Conservation (phyloP, 2,797 vertebrate species). For the Mionectes olivaceus region DNA sequence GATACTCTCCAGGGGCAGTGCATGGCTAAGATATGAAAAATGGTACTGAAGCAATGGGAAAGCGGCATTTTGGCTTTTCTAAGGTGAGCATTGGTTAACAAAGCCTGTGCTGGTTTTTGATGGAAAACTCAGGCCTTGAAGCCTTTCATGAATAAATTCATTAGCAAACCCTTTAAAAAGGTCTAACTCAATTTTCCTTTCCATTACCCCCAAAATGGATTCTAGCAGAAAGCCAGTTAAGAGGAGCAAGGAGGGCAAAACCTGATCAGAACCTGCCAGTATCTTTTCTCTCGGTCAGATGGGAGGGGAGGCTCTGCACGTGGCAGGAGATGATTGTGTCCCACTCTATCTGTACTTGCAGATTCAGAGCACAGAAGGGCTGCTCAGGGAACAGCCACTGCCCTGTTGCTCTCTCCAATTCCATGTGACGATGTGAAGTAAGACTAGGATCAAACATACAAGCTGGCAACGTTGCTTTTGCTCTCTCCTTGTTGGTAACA, state of each 20-base stretch:
- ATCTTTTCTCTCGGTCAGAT: background rate
- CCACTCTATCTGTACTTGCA: background rate
- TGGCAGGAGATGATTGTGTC: background rate
- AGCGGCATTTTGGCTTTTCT: background rate
- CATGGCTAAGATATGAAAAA: background rate
- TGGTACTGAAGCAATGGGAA: background rate
- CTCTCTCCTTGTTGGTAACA: background rate
- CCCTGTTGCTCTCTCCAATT: background rate
- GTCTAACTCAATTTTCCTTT: constrained; percentile 62
- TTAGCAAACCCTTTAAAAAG: constrained; percentile 53
- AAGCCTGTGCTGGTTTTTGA: constrained; percentile 26
- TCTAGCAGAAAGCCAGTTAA: constrained; percentile 32
- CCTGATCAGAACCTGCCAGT: background rate
- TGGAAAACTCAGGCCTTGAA: constrained; percentile 35
- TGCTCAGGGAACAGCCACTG: background rate
- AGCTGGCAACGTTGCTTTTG: background rate
- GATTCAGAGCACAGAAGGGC: background rate
- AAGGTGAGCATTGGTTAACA: constrained; percentile 25
- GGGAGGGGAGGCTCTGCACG: background rate
- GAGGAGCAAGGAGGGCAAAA: constrained; percentile 16
- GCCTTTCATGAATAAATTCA: constrained; percentile 58
- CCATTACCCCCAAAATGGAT: constrained; percentile 32
- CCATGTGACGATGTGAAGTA: rapidly evolving
- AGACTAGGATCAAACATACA: background rate
- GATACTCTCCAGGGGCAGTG: background rate